These are phyloP conservation scores for Drosophila gaucha DNA, from an alignment of 2,888 invertebrate species.

Conservation along the genomic window DNA sequence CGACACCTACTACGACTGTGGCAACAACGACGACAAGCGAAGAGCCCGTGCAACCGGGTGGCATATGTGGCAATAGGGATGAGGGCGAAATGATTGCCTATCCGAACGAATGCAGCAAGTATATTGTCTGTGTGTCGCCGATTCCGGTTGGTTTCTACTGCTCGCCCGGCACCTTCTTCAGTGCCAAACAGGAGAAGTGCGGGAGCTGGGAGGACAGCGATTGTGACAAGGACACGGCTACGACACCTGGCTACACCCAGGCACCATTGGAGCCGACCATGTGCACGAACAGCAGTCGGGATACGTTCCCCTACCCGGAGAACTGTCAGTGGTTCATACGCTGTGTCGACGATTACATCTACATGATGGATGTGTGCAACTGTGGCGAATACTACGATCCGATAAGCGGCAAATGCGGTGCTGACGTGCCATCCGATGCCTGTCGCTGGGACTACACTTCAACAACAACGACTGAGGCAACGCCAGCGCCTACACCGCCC, in stretches of 20 bases:
- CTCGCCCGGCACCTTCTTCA: constrained; percentile 60
- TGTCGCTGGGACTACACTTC: constrained; percentile 65
- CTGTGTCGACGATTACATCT: constrained; percentile 65
- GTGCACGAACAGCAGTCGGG: constrained; percentile 64
- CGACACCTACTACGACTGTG: constrained; percentile 28
- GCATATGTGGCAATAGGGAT: constrained; percentile 54
- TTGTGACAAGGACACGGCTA: constrained; percentile 49
- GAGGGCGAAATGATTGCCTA: constrained; percentile 68
- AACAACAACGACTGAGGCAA: constrained; percentile 26
- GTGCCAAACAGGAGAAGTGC: constrained; percentile 49
- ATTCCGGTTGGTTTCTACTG: constrained; percentile 77
- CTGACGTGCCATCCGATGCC: constrained; percentile 65
- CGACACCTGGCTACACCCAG: constrained; percentile 49
- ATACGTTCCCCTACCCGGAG: constrained; percentile 61
- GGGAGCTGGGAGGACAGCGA: constrained; percentile 54
- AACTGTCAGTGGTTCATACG: constrained; percentile 74
- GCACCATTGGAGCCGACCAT: constrained; percentile 50
- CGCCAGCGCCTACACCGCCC: constrained; percentile 16
- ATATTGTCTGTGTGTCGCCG: constrained; percentile 72
- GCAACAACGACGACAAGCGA: constrained; percentile 33
- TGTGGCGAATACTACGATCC: constrained; percentile 72
- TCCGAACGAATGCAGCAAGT: constrained; percentile 72
- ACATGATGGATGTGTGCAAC: constrained; percentile 71
- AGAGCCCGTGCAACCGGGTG: constrained; percentile 15
- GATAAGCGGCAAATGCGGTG: constrained; percentile 53